Evolutionary conservation across 2,113 vertebrate species (phyloP), one percentile per base, ranked within the genome.

Genomic region (Mobula hypostoma): DNA sequence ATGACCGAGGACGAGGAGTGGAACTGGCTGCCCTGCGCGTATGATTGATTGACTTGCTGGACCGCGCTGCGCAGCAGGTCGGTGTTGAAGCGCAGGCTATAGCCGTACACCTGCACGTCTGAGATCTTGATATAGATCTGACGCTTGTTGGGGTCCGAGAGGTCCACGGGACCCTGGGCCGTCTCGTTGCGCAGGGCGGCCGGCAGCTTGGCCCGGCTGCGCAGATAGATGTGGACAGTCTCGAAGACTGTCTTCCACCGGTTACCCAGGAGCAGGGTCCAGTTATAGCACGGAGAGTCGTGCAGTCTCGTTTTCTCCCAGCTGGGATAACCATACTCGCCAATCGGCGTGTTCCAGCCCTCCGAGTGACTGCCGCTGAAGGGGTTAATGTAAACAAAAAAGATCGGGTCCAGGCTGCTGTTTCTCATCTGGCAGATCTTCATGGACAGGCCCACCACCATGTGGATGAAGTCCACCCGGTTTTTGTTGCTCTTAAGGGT

Each of bases 401-500:
- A 99, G 98, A 99, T 98, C 78, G 99, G 99, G 95, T 99, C 99
- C 92, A 99, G 97, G 96, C 98, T 99, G 97, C 98, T 99, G 95
- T 99, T 99, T 93, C 98, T 97, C 98, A 99, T 99, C 96, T 99
- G 99, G 95, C 99, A 99, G 96, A 99, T 99, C 94, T 99, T 98
- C 99, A 99, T 99, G 94, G 99, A 99, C 94, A 99, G 97, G 82
- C 99, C 99, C 0, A 99, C 98, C 94, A 99, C 98, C 99, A 99
- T 99, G 96, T 99, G 99, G 95, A 99, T 98, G 96, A 99, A 99
- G 97, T 99, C 99, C 98, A 99, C 99, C 94, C 99, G 96, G 96
- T 99, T 99, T 96, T 99, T 99, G 98, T 99, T 99, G 97, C 99
- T 99, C 96, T 99, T 99, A 94, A 99, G 97, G n/a, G 99, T 99